Evolutionary conservation across 2,113 vertebrate genomes (phyloP), one percentile per base, ranked within the genome.

Genomic region (Atherinomorus stipes): DNA sequence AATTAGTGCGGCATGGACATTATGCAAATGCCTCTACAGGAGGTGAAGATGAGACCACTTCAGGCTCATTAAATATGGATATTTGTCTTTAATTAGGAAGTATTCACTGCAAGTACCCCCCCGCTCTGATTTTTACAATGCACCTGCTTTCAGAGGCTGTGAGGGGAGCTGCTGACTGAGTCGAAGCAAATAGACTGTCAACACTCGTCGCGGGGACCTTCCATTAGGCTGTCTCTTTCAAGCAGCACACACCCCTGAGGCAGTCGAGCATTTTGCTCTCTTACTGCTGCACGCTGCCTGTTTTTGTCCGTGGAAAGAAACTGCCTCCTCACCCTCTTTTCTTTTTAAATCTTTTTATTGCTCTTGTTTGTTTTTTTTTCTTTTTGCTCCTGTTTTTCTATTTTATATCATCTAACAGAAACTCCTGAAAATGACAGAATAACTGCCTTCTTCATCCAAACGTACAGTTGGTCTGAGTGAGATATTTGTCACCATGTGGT

Each of bases 211-310:
- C 73, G 76, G 83, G 84, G 81, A 88, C 77, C 82, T 79, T 92
- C 85, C 83, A 90, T 91, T 91, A 92, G 83, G 61, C 86, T 85
- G 78, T 85, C 87, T 91, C 81, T 87, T 82, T 89, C 87, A 76
- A 28, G 75, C 62, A 65, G 74, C 51, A 45, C 76, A 76, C 76
- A 28, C 64, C 85, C 80, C 74, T 16, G 63, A 71, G 87, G 85
- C 85, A 71, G 71, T 59, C 53, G 83, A 76, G 76, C 85, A 81
- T 83, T 88, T 83, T 82, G 88, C 80, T 90, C 83, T 75, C 67
- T 88, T 72, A 61, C 80, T 37, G 70, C 80, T 9, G 7, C 76
- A 80, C 76, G 70, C 64, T 44, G 45, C 56, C 64, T 84, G 65
- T 71, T 50, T 77, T 77, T 83, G 78, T 88, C 86, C 71, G 67